Base-by-base conservation (phyloP, 2,113 vertebrate species). In the Prionailurus viverrinus region DNA sequence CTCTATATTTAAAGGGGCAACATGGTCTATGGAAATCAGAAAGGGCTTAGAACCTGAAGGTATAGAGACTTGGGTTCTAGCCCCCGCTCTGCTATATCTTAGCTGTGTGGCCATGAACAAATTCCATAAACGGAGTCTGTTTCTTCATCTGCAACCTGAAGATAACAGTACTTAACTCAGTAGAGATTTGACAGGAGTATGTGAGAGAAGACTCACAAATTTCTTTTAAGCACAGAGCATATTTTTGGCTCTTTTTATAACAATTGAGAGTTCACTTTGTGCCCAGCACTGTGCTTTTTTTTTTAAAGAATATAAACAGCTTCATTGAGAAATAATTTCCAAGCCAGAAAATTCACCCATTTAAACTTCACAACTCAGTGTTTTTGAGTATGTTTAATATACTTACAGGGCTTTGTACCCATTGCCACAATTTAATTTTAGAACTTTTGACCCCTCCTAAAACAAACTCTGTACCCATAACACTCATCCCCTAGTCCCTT, bases 291-390 rank as follows among this genome's bases (percentile, higher is more conserved):
- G 14, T 92, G 36, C 15, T 80, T 92, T 66, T 69, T 68, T 63
- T 63, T 81, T 31, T 7, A 23, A 61, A 9, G 58, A 91, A 89
- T 19, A 89, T 19, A 92, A 74, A 86, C n/a, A 78, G 19, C 11
- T 89, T 94, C 86, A 82, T 93, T 82, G 87, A 85, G 27, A 31
- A 51, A 78, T 88, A 68, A 95, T 94, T 89, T 94, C 55, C 19
- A 94, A 91, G 36, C 45, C 63, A 83, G 87, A 83, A 87, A 82
- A 65, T 69, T 48, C 33, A 51, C 53, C 53, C 63, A 74, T 84
- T 96, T 94, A 89, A 92, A 97, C 66, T 85, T 27, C 36, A 71
- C 68, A 76, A 48, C 76, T 68, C 33, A 91, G 10, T 68, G 27
- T 91, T 97, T 89, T 68, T 41, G 11, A 90, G 65, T 63, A 29